Percentiles rank a stretch among this genome's conserved stretches.
Evolutionary conservation across 2,113 vertebrate genomes (phyloP).

Genomic region (Catharus bicknelli): DNA sequence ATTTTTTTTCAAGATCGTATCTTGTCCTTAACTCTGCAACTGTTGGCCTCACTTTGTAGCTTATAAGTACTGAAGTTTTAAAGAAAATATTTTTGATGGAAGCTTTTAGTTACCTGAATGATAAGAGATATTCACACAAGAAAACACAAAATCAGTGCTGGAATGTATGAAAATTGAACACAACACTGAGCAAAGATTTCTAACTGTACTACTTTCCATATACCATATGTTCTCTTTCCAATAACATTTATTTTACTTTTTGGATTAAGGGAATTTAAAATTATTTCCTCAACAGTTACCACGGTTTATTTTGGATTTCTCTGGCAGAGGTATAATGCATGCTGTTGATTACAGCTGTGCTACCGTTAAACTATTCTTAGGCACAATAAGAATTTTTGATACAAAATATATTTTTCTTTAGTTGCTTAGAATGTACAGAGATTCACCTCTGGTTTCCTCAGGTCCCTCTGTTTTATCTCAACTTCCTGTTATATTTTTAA

Average conservation of each 20-base stretch:
- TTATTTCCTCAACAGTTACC: not conserved
- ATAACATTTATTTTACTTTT: not conserved
- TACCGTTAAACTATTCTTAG: not conserved
- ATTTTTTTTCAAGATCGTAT: not conserved
- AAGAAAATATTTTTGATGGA: not conserved
- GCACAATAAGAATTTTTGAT: not conserved
- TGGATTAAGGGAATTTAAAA: not conserved
- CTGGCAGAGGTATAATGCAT: not conserved
- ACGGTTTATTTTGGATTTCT: not conserved
- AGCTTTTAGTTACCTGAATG: not conserved
- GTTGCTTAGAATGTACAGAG: not conserved
- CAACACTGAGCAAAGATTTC: not conserved
- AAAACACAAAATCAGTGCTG: not conserved
- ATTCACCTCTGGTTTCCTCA: not conserved
- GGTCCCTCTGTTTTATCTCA: not conserved
- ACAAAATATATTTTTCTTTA: not conserved
- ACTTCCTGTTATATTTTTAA: not conserved
- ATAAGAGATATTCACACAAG: not conserved
- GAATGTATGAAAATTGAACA: not conserved
- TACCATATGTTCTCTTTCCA: not conserved
- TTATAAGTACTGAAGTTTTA: not conserved
- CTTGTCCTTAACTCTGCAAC: not conserved
- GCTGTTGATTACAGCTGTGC: not conserved
- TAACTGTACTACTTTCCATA: not conserved
- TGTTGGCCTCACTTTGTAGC: not conserved